These are phyloP conservation scores for Sarotherodon lohbergeri DNA, from an alignment of 2,113 vertebrate genomes.

Conservation along the genomic window DNA sequence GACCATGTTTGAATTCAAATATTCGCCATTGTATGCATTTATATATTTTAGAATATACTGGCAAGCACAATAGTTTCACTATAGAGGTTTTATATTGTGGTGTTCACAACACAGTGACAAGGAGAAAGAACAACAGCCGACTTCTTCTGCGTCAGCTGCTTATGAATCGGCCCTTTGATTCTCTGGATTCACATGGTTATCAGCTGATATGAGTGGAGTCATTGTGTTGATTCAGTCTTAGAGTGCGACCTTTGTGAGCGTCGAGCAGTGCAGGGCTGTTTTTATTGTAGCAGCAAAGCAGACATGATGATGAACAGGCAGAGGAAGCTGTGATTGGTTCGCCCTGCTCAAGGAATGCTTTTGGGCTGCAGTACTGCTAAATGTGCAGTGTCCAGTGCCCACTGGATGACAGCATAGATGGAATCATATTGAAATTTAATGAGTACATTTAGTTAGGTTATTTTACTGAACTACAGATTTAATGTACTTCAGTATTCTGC, in stretches of 20 bases:
- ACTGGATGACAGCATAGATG: rapidly evolving
- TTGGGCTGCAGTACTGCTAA: not conserved
- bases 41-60: not conserved
- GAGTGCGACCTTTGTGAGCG: not conserved
- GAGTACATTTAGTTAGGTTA: not conserved
- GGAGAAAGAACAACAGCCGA: not conserved
- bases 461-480: not conserved
- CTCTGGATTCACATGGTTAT: not conserved
- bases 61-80: not conserved
- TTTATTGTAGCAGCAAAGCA: not conserved
- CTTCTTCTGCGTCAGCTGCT: not conserved
- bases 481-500: not conserved
- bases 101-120: not conserved
- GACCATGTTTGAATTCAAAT: not conserved
- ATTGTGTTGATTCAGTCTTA: not conserved
- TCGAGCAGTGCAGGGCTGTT: not conserved
- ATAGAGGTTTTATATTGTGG: not conserved
- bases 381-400: not conserved
- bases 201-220: not conserved
- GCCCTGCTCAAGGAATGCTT: not conserved
- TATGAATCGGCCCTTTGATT: not conserved
- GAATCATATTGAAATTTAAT: not conserved
- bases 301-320: not conserved
- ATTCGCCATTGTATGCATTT: too few species aligned
- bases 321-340: not conserved